Evolutionary conservation across 2,888 invertebrate genomes (phyloP).

Genomic region (Leptothorax acervorum): DNA sequence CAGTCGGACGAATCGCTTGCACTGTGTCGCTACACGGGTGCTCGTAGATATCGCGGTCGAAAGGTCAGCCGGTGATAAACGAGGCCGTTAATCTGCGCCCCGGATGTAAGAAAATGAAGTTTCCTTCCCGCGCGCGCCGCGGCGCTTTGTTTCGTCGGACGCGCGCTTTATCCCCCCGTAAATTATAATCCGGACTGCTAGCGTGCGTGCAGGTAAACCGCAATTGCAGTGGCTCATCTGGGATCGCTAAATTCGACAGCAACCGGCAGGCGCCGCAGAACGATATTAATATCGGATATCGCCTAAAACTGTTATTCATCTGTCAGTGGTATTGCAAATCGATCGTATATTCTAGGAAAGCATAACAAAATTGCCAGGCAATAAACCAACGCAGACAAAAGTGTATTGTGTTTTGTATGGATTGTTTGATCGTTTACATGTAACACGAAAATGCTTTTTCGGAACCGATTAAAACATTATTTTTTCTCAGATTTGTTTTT

Average conservation of each 20-base stretch:
- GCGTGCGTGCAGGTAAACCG: constrained; percentile 66
- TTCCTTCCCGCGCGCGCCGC: constrained; percentile 75
- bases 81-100: constrained; percentile 76
- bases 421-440: constrained; percentile 21
- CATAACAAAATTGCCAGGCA: constrained; percentile 34
- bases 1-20: constrained; percentile 72
- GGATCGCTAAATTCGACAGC: constrained; percentile 47
- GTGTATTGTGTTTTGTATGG: neutral
- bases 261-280: constrained; percentile 36
- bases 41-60: constrained; percentile 71
- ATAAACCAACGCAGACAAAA: constrained; percentile 24
- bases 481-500: neutral
- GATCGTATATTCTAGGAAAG: constrained; percentile 33
- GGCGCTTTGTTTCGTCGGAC: constrained; percentile 72
- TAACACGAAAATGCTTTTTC: constrained; percentile 44
- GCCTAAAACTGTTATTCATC: constrained; percentile 35
- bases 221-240: constrained; percentile 51
- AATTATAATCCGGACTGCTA: constrained; percentile 68
- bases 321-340: constrained; percentile 23
- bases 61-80: constrained; percentile 79
- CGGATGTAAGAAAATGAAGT: constrained; percentile 79
- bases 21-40: constrained; percentile 64
- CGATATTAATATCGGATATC: constrained; percentile 65
- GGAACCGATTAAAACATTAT: constrained; percentile 23
- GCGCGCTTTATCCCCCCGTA: constrained; percentile 70